These are phyloP conservation scores for Dufourea novaeangliae DNA, from an alignment of 1,140 invertebrate genomes.

Conservation along the genomic window DNA sequence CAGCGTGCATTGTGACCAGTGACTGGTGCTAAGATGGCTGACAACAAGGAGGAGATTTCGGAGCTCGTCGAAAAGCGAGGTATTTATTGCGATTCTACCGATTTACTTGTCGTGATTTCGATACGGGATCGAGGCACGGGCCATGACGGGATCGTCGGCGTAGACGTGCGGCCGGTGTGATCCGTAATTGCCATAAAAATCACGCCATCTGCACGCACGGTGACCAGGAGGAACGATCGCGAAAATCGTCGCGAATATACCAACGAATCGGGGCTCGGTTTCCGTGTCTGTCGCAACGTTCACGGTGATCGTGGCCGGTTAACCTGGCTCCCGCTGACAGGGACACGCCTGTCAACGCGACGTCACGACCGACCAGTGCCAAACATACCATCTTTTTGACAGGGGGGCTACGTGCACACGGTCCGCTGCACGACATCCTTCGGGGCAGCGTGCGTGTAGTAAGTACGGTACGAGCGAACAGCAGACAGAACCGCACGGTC, in stretches of 20 bases:
- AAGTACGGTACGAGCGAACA: slow-evolving; percentile 28
- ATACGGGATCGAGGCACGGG: neutral
- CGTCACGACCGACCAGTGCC: slow-evolving; percentile 25
- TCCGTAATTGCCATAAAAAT: slow-evolving; percentile 61
- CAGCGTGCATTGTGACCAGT: slow-evolving; percentile 80
- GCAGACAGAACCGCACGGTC: slow-evolving; percentile 15
- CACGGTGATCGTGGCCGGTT: slow-evolving; percentile 9
- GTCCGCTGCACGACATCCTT: slow-evolving; percentile 39
- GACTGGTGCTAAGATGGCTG: slow-evolving; percentile 84
- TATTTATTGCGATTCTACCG: slow-evolving; percentile 71
- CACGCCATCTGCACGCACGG: slow-evolving; percentile 70
- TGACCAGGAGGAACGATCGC: slow-evolving; percentile 44
- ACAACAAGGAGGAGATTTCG: slow-evolving; percentile 83
- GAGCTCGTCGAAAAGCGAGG: slow-evolving; percentile 83
- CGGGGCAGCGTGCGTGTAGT: slow-evolving; percentile 22
- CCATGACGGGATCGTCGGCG: neutral
- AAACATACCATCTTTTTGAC: slow-evolving; percentile 54
- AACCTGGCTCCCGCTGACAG: slow-evolving; percentile 20
- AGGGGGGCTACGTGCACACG: slow-evolving; percentile 55
- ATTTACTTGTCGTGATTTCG: slow-evolving; percentile 40
- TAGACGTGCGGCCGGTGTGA: slow-evolving; percentile 24
- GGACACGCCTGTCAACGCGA: slow-evolving; percentile 38
- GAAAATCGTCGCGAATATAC: slow-evolving; percentile 37
- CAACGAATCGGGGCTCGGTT: slow-evolving; percentile 37
- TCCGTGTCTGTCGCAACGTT: slow-evolving; percentile 12